Base-by-base conservation (phyloP, 2,888 invertebrate genomes). In the Phaonia tiefii region DNA sequence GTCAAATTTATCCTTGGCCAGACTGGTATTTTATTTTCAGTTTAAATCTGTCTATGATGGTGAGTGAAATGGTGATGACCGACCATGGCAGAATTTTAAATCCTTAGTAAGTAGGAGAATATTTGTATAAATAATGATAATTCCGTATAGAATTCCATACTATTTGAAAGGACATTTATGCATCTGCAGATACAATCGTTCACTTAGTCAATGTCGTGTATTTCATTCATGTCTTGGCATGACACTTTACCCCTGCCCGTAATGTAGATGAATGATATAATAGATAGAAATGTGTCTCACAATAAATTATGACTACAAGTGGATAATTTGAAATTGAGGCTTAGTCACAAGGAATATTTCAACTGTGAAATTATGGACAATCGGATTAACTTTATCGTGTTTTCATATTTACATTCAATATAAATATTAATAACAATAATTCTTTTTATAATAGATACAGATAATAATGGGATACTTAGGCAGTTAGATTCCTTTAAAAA, bases 341-440 rank as follows among this genome's bases (percentile, higher is more conserved):
- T 72, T 71, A 71, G 56, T 70, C 31, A 56, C 49, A 22, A 63
- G 51, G 20, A 74, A 51, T 20, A 74, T 75, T 78, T 81, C 74
- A 78, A 78, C 72, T 69, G 72, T 49, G 72, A 75, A 78, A 78
- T 81, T 78, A 67, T 72, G 25, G 71, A 75, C 78, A 81, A 81
- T 81, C 75, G 76, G 81, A 81, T 78, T 81, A 78, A 78, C 25
- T 73, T 81, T 81, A 78, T 72, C 69, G 20, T 22, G 15, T 75
- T 54, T 25, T 65, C 46, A 25, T 46, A 65, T 65, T 25, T 44
- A 3, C 13, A 42, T 42, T 11, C n/a, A 42, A 70, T 44, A 56
- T 17, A 51, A 70, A 66, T 70, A 73, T 69, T 71, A 39, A 65
- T 15, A 56, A 37, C 15, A 13, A 13, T 5, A 44, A 42, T 66